Evolutionary conservation across 2,888 invertebrate genomes (phyloP).

Genomic region (Ischnus inquisitorius): DNA sequence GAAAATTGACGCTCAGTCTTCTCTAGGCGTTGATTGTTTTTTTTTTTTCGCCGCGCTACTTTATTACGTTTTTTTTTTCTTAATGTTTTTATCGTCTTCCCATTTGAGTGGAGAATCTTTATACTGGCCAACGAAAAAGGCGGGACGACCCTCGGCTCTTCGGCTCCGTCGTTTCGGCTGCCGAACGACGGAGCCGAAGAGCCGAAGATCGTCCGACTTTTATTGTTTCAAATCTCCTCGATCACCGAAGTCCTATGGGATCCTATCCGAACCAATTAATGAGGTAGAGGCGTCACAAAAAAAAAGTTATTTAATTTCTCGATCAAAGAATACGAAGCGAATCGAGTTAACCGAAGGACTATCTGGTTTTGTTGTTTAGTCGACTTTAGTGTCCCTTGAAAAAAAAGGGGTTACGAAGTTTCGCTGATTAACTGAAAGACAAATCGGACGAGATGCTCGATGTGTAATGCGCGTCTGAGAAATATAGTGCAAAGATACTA

Average conservation of each 20-base stretch:
- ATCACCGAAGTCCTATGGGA: constrained; percentile 15
- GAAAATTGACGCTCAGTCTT: constrained; percentile 19
- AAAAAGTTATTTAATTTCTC: background rate
- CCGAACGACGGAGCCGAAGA: constrained; percentile 36
- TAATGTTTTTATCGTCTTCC: constrained; percentile 1
- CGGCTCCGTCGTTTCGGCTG: constrained; percentile 23
- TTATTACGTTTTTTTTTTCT: background rate
- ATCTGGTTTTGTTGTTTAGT: background rate
- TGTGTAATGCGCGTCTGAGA: background rate
- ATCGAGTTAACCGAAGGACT: background rate
- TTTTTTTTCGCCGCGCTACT: background rate
- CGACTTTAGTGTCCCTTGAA: background rate
- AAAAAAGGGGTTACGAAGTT: background rate
- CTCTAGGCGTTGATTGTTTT: background rate
- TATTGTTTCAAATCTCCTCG: constrained; percentile 25
- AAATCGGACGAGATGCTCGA: constrained; percentile 43
- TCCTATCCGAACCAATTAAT: constrained; percentile 39
- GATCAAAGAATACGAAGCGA: background rate
- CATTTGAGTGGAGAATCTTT: background rate
- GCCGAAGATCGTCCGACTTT: constrained; percentile 53
- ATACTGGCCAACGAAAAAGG: background rate
- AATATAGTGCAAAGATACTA: background rate
- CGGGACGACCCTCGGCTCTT: constrained; percentile 56
- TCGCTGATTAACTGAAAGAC: constrained; percentile 38
- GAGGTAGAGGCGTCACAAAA: constrained; percentile 21